Base-by-base conservation (phyloP, 2,113 vertebrate species). In the Gavia stellata region DNA sequence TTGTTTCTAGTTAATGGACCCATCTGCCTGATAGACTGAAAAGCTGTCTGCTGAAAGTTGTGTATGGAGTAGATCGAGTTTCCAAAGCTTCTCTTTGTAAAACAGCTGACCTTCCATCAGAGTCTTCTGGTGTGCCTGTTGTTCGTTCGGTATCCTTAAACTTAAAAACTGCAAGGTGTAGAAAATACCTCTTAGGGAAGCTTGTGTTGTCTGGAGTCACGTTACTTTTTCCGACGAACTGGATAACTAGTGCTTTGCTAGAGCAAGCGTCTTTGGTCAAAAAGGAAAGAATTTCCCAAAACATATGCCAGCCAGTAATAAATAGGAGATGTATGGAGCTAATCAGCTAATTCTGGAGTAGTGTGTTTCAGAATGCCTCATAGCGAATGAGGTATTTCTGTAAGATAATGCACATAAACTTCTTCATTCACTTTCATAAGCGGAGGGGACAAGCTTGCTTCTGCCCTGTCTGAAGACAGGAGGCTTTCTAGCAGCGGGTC, bases 291-390 rank as follows among this genome's bases (percentile, higher is more conserved):
- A n/a, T 49, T 73, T 63, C 49, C 68, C 24, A 42, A 47, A 40
- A 52, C 2, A 15, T 49, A 26, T 1, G 24, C 13, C 23, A 33
- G 62, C 44, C 52, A 42, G n/a, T 45, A n/a, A 38, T 33, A n/a
- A 81, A 33, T 6, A 78, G 36, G 50, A 82, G 65, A 50, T 25
- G 24, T 8, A 2, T 33, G 63, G 50, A 65, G 68, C 81, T 84
- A 14, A 73, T 18, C 28, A 53, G 58, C 31, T 73, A 23, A 33
- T 73, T 52, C 33, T 53, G 55, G 31, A 59, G 47, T 4, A 14
- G 61, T 11, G 4, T 29, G 42, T 47, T 66, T 71, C 0, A 4
- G 1, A 34, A 14, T 7, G 7, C 28, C 24, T 0, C 14, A 28
- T n/a, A 90, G 83, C 19, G 66, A 87, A 15, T 0, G 0, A 68